Base-by-base conservation (phyloP, 2,888 invertebrate genomes). In the Phortica magna region DNA sequence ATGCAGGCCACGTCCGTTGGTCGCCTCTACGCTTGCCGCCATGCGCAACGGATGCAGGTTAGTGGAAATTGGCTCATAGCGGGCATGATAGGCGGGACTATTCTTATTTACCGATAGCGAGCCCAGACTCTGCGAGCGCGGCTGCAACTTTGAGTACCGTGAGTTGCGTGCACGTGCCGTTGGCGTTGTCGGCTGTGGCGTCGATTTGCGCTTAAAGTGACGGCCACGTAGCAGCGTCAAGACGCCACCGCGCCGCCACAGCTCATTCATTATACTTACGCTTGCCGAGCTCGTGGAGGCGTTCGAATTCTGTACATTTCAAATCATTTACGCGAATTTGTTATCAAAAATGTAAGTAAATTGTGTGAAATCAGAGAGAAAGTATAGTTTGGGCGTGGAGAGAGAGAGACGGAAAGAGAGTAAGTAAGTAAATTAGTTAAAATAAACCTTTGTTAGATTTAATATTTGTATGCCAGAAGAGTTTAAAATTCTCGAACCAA, bases 61-160 rank as follows among this genome's bases (percentile, higher is more conserved):
- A 90, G 88, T 89, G 22, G 61, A 19, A 89, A 91, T 88, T 82
- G 90, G 83, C 84, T 90, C 90, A 83, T 89, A 91, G 78, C 85
- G 85, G 83, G 85, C 88, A 83, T 61, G 22, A 22, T 79, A 81
- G 74, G 83, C 82, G 31, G 88, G 83, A 82, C 90, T 89, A 76
- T 78, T 78, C 71, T 84, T 91, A 92, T 90, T 92, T 92, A 92
- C 92, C 92, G 92, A 90, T 79, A 92, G 82, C 70, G 92, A 92
- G 84, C 91, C 92, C 53, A 91, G 84, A 78, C 92, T 92, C 76
- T 90, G 90, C 0, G 92, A 92, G 39, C 92, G 88, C 2, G 89
- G 87, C 77, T 91, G 91, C 82, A 91, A 78, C 80, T 90, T 89
- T 39, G 82, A 78, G 70, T 85, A 82, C 76, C 88, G 84, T 74